phyloP scores from a whole-genome alignment of 2,797 vertebrate species.

The Neosalanx taihuensis region DNA sequence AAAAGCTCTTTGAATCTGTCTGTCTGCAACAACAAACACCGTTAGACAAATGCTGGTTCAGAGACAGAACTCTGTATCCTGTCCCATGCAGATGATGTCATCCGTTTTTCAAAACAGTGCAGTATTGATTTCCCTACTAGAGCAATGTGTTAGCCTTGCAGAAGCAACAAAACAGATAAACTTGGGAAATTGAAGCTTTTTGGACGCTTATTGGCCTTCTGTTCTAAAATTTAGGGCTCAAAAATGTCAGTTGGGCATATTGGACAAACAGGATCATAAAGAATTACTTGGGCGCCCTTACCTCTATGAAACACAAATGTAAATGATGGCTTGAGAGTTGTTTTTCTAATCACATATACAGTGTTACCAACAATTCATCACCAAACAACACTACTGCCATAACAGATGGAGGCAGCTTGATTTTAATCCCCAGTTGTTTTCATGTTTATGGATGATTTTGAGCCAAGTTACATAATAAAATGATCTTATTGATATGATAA shows the following conservation, averaged over 20 bases:
- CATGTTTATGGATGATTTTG: slow-evolving; percentile 31
- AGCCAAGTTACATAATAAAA: slow-evolving; percentile 6
- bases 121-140: slow-evolving; percentile 35
- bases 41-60: background rate
- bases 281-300: too few relatives aligned
- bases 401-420: background rate
- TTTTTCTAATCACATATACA: background rate
- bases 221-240: background rate
- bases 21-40: background rate
- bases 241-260: background rate
- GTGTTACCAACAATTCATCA: background rate
- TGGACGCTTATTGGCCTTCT: background rate
- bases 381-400: background rate
- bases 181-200: background rate
- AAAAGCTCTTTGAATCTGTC: too few relatives aligned
- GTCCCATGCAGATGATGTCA: slow-evolving; percentile 36
- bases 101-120: slow-evolving; percentile 31
- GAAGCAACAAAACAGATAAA: background rate
- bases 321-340: too few relatives aligned
- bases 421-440: slow-evolving; percentile 3
- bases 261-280: background rate
- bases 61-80: background rate
- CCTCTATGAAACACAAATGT: too few relatives aligned
- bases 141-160: slow-evolving; percentile 4
- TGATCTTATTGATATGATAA: slow-evolving; percentile 37